Conservation (phyloP, 2,113 vertebrate species). For the Corynorhinus townsendii region DNA sequence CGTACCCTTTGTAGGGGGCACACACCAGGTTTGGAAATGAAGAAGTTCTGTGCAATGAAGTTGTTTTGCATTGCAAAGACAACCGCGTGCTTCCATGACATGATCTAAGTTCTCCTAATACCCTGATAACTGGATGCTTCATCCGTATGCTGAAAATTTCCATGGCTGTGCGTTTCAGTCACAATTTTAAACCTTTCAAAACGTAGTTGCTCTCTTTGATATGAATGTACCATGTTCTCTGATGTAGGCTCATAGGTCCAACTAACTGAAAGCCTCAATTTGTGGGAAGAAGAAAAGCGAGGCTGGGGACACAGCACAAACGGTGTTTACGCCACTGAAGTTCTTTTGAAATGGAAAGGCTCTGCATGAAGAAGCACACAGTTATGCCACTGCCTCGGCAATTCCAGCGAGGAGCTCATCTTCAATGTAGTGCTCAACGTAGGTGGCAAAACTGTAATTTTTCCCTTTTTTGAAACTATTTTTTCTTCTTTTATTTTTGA, state of each 20-base stretch:
- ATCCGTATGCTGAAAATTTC: conserved; percentile 84
- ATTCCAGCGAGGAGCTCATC: conserved; percentile 88
- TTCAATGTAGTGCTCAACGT: conserved; percentile 90
- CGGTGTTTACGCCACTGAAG: conserved; percentile 90
- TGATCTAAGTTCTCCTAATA: conserved; percentile 79
- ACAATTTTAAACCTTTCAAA: conserved; percentile 86
- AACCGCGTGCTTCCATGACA: conserved; percentile 71
- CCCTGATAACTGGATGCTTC: conserved; percentile 81
- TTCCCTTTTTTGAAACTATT: conserved; percentile 89
- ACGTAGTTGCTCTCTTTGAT: conserved; percentile 87
- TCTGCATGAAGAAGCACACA: conserved; percentile 86
- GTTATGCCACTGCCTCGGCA: conserved; percentile 85
- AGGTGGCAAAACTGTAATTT: conserved; percentile 92
- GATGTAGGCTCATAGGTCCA: conserved; percentile 85
- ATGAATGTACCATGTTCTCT: conserved; percentile 85
- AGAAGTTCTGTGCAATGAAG: conserved; percentile 60
- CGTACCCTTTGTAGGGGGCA: conserved; percentile 19
- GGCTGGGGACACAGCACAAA: conserved; percentile 86
- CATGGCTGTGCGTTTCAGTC: conserved; percentile 85
- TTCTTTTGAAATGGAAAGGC: conserved; percentile 89
- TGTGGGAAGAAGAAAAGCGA: conserved; percentile 86
- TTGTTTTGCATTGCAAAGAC: conserved; percentile 74
- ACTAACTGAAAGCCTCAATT: conserved; percentile 88
- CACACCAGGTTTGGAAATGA: conserved; percentile 37
- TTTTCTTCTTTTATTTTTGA: conserved; percentile 92